Conservation (phyloP, 2,113 vertebrate species). For the Canis aureus region DNA sequence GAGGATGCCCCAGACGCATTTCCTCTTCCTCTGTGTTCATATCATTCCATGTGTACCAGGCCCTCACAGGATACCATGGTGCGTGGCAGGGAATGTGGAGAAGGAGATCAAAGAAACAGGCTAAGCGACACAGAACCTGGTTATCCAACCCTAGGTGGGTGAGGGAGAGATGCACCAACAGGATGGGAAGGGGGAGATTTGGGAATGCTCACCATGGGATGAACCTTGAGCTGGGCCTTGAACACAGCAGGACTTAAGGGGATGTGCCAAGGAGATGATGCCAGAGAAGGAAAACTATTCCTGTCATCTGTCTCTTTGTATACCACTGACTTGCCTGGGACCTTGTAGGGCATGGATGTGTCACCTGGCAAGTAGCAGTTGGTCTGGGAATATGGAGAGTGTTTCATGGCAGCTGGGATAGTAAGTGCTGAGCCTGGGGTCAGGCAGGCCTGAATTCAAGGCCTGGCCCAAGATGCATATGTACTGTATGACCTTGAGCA, state of each 20-base stretch:
- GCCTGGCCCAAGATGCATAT: background rate
- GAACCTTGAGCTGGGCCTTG: background rate
- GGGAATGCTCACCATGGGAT: background rate
- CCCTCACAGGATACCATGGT: fast-evolving
- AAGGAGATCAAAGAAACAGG: background rate
- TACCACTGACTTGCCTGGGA: background rate
- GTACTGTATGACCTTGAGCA: fast-evolving
- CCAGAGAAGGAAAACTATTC: background rate
- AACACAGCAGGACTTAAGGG: background rate
- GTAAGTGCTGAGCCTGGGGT: too few relatives aligned
- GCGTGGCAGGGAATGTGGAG: fast-evolving
- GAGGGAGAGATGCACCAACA: too few relatives aligned
- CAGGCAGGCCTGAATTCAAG: background rate
- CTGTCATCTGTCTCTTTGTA: background rate
- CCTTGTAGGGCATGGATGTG: background rate
- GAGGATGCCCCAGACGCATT: background rate
- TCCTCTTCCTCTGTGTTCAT: background rate
- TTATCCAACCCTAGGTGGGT: too few relatives aligned
- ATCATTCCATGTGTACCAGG: fast-evolving
- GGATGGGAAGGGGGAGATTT: too few relatives aligned
- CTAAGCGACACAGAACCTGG: fast-evolving
- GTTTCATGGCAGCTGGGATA: background rate
- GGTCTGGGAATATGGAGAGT: background rate
- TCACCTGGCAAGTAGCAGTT: fast-evolving
- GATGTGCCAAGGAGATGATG: background rate